Percentiles rank a stretch among this genome's conserved stretches.
Evolutionary conservation across 2,113 vertebrate genomes (phyloP).

Genomic region (Microtus ochrogaster): DNA sequence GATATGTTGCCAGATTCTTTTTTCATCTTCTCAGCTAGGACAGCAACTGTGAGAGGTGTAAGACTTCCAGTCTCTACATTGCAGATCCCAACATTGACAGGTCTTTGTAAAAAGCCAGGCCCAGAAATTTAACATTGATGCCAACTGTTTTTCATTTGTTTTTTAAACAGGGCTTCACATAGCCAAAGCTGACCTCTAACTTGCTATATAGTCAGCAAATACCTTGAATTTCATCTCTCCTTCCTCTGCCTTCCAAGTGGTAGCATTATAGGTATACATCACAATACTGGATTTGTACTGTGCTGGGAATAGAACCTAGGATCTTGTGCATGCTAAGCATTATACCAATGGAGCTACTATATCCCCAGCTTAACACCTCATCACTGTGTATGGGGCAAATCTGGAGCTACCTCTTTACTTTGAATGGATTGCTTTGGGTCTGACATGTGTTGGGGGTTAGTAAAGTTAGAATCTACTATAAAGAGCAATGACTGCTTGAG

Average conservation of each 20-base stretch:
- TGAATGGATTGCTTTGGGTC: neutral
- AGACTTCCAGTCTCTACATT: too few species aligned
- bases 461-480: neutral
- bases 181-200: neutral
- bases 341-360: neutral
- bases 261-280: neutral
- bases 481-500: neutral
- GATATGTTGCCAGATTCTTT: neutral
- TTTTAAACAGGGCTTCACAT: neutral
- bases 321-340: neutral
- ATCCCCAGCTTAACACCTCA: neutral
- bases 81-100: neutral
- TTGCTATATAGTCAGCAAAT: neutral
- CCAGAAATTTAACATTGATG: neutral
- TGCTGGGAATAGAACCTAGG: neutral
- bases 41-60: neutral
- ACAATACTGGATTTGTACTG: neutral
- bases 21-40: neutral
- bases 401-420: neutral
- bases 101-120: neutral
- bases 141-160: neutral
- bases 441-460: neutral
- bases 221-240: neutral
- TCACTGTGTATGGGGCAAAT: neutral
- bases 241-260: neutral